A percentile compares a stretch with the other conserved stretches of the same genome.
phyloP scores from a whole-genome alignment of 1,140 invertebrate genomes.

The Nephotettix cincticeps region DNA sequence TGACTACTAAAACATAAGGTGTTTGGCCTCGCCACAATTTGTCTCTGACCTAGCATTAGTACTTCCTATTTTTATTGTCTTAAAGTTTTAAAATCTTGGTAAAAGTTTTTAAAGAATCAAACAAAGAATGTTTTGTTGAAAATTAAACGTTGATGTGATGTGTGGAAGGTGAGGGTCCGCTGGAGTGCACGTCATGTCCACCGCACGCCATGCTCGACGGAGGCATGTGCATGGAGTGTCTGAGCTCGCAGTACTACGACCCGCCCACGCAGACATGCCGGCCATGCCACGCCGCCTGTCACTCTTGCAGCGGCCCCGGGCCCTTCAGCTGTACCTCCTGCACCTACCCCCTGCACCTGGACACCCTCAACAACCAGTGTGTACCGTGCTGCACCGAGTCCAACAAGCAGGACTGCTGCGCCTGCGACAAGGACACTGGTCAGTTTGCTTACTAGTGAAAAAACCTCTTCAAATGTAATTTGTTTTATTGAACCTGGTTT shows the following conservation, averaged over 20 bases:
- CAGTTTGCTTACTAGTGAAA: constrained; percentile 42
- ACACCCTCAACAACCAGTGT: constrained; percentile 70
- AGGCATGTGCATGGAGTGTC: constrained; percentile 70
- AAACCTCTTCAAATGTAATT: no score
- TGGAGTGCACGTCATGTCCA: constrained; percentile 71
- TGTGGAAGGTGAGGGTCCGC: constrained; percentile 61
- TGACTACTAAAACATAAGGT: no score
- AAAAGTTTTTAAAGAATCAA: no score
- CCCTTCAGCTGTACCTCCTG: constrained; percentile 68
- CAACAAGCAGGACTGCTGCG: constrained; percentile 59
- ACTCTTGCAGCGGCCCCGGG: constrained; percentile 66
- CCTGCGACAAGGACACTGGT: constrained; percentile 68
- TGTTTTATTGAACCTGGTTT: no score
- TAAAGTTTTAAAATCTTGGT: no score
- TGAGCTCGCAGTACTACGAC: constrained; percentile 71
- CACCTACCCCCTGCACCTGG: constrained; percentile 60
- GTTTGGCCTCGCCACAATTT: no score
- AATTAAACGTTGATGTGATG: no score
- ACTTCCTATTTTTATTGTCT: no score
- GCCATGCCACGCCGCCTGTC: constrained; percentile 66
- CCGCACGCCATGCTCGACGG: constrained; percentile 69
- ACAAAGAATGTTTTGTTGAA: no score
- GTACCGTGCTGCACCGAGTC: constrained; percentile 62
- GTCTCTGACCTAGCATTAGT: no score
- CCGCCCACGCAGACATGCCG: constrained; percentile 63